phyloP scores from a whole-genome alignment of 2,113 vertebrate species.

The Takifugu bimaculatus region DNA sequence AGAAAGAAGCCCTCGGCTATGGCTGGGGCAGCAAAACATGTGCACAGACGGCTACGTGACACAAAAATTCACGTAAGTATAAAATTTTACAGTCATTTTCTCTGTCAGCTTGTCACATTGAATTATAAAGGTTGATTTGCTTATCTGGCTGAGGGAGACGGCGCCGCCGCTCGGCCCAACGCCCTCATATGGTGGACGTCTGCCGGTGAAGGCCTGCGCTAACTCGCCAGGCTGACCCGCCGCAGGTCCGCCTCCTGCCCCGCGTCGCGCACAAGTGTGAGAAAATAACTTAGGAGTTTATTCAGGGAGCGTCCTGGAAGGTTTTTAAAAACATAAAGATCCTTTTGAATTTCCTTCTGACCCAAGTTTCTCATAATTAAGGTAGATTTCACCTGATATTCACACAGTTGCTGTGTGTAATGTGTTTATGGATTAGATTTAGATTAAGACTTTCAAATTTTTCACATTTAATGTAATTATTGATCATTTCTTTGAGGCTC shows the following conservation, averaged over 20 bases:
- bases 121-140: conserved; percentile 99
- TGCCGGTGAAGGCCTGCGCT: conserved; percentile 24
- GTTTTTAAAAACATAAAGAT: too few species aligned
- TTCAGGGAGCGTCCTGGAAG: too few species aligned
- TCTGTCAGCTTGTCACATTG: conserved; percentile 99
- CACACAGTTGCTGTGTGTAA: too few species aligned
- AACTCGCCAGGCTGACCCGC: conserved; percentile 7
- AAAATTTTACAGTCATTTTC: conserved; percentile 97
- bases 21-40: conserved; percentile 82
- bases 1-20: conserved; percentile 93
- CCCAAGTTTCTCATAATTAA: too few species aligned
- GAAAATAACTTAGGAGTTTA: too few species aligned
- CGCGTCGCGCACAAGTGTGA: not conserved
- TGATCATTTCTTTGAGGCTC: too few species aligned
- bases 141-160: conserved; percentile 87
- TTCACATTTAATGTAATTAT: too few species aligned
- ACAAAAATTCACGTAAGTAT: conserved; percentile 98
- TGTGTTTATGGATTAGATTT: too few species aligned
- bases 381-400: too few species aligned
- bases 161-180: conserved; percentile 85
- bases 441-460: too few species aligned
- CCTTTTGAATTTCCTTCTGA: too few species aligned
- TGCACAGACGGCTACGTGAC: conserved; percentile 92
- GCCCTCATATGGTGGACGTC: conserved; percentile 83
- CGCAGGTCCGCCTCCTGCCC: conserved; percentile 60